Base-by-base conservation (phyloP, 2,888 invertebrate genomes). In the Hirudinaria manillensis region DNA sequence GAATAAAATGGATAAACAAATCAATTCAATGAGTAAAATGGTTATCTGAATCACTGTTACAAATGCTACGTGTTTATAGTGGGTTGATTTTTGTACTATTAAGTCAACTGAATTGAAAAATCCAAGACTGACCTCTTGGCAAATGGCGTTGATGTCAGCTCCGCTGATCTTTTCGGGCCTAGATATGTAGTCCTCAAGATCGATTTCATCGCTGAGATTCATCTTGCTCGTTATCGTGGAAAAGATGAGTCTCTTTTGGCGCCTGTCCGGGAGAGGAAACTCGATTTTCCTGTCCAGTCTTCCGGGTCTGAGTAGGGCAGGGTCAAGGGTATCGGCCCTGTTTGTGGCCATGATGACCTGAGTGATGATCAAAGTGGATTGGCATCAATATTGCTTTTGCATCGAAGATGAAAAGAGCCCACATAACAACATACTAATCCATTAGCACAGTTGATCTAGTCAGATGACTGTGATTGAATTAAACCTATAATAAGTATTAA, bases 121-220 rank as follows among this genome's bases (percentile, higher is more conserved):
- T 21, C 24, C 10, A 61, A 61, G 29, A 34, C 68, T 29, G 80
- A 89, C 89, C 87, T 99, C 99, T 87, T 99, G 99, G 85, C 98
- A 98, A 83, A 99, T 99, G 74, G 99, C 97, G 87, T 99, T 99
- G 82, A 99, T 98, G 83, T 99, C 99, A 32, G 99, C 99, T 34
- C 99, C 98, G 70, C 96, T 97, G 81, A 99, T 97, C 86, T 94
- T 93, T 85, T 99, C 99, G 1, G 99, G 98, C 27, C 99, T 89
- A 19, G 98, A 97, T 0, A 99, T 97, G 86, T 94, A 99, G 87
- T 99, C 99, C 84, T 99, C 99, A 74, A 99, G 87, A 86, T 99
- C 99, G 0, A 98, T 98, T 86, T 99, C 99, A 83, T 99, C 99
- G 74, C 95, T 94, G 55, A 85, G 81, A 78, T 85, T 85, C 85